Conservation (phyloP, 2,797 vertebrate genomes). For the Nothura maculosa region DNA sequence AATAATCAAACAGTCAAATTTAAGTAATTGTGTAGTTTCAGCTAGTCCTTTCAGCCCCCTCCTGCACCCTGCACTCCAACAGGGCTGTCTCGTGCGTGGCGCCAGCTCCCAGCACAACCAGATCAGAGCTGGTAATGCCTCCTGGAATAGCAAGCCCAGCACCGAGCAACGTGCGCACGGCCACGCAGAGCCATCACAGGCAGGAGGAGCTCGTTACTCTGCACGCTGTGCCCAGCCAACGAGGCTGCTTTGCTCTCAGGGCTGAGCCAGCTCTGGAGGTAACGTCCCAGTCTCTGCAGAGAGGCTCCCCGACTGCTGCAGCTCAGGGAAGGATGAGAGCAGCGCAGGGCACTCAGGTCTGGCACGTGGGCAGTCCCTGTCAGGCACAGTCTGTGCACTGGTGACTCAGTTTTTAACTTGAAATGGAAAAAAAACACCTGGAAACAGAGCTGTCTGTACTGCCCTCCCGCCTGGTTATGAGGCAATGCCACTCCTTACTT, state of each 20-base stretch:
- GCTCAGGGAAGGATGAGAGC: background rate
- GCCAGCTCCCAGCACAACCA: background rate
- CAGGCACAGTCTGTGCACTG: background rate
- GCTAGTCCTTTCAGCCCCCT: background rate
- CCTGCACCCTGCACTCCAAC: background rate
- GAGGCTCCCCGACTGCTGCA: background rate
- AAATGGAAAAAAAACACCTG: background rate
- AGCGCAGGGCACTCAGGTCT: background rate
- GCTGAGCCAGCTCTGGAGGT: background rate
- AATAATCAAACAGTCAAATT: background rate
- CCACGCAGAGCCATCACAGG: background rate
- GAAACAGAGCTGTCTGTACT: background rate
- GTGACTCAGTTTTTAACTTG: background rate
- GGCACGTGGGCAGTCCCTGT: background rate
- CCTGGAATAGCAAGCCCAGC: background rate
- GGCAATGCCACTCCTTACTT: slow-evolving; percentile 82
- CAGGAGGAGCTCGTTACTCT: background rate
- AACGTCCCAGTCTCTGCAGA: background rate
- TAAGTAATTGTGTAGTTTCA: background rate
- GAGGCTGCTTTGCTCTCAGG: background rate
- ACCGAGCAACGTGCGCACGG: background rate
- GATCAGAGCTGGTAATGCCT: background rate
- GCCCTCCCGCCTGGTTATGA: background rate
- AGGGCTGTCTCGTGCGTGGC: background rate
- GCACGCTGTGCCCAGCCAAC: background rate